These are phyloP conservation scores for Drosophila nikananu DNA, from an alignment of 1,140 invertebrate species.

Conservation along the genomic window DNA sequence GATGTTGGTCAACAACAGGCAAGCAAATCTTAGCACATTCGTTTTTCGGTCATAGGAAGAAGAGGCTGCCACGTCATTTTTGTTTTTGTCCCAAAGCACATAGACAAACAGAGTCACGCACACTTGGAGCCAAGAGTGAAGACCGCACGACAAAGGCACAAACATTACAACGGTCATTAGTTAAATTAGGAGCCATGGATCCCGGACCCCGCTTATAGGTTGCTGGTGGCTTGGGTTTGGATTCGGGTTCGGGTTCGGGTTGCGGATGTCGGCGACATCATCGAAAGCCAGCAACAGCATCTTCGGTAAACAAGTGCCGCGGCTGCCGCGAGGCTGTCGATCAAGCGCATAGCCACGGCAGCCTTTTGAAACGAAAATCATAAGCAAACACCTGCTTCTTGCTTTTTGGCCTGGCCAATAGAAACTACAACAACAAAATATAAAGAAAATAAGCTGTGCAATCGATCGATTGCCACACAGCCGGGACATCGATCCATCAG, in stretches of 20 bases:
- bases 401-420: constrained; percentile 38
- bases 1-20: constrained; percentile 59
- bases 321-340: constrained; percentile 77
- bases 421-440: neutral
- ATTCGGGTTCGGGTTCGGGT: constrained; percentile 18
- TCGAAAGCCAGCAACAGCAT: constrained; percentile 37
- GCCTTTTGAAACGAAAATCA: constrained; percentile 79
- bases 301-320: constrained; percentile 57
- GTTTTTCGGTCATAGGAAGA: constrained; percentile 47
- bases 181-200: constrained; percentile 71
- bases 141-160: constrained; percentile 77
- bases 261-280: constrained; percentile 35
- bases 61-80: constrained; percentile 12
- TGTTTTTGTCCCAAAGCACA: constrained; percentile 62
- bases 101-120: constrained; percentile 75
- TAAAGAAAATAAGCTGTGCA: constrained; percentile 11
- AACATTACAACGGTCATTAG: constrained; percentile 83
- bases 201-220: constrained; percentile 5
- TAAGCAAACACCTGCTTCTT: constrained; percentile 60
- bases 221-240: constrained; percentile 13
- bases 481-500: constrained; percentile 44
- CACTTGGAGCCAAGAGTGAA: constrained; percentile 74
- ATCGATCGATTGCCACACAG: constrained; percentile 22
- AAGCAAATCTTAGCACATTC: constrained; percentile 45
- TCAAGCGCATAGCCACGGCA: constrained; percentile 69